A percentile compares a stretch with the other conserved stretches of the same genome.
Conservation (phyloP, 2,888 invertebrate genomes). For the Drosophila kanekoi region DNA sequence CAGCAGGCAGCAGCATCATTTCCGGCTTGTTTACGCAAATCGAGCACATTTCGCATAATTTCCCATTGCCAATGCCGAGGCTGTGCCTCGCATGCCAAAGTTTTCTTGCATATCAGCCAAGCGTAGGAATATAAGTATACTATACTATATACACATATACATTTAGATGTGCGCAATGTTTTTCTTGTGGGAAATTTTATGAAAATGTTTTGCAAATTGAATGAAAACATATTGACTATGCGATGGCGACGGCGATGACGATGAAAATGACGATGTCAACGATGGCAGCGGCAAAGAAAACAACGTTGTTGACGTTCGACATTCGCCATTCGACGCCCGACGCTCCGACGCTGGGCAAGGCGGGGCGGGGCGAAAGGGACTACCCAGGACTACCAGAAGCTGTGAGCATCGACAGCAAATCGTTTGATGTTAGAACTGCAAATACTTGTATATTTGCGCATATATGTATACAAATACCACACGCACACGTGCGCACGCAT, state of each 20-base stretch:
- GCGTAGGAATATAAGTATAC: slow-evolving; percentile 30
- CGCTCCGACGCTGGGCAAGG: too few relatives aligned
- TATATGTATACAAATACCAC: slow-evolving; percentile 34
- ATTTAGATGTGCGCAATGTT: slow-evolving; percentile 74
- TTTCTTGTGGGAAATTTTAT: slow-evolving; percentile 81
- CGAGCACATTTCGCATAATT: slow-evolving; percentile 82
- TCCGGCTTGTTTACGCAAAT: slow-evolving; percentile 83
- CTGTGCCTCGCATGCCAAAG: slow-evolving; percentile 72
- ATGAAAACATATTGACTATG: slow-evolving; percentile 82
- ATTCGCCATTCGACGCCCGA: neutral
- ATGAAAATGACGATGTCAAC: slow-evolving; percentile 58
- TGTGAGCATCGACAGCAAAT: slow-evolving; percentile 53
- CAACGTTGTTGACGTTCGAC: slow-evolving; percentile 68
- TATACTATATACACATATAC: slow-evolving; percentile 19
- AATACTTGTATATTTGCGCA: slow-evolving; percentile 73
- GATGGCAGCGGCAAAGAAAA: slow-evolving; percentile 68
- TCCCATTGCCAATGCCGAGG: slow-evolving; percentile 73
- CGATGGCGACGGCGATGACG: slow-evolving; percentile 55
- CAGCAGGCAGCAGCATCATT: slow-evolving; percentile 76
- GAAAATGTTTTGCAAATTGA: slow-evolving; percentile 82
- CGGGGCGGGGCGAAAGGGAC: slow-evolving; percentile 9
- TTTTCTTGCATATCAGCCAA: slow-evolving; percentile 51
- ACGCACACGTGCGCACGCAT: slow-evolving; percentile 16
- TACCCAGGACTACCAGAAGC: slow-evolving; percentile 11
- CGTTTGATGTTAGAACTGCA: slow-evolving; percentile 76